Conservation (phyloP, 2,113 vertebrate genomes). For the Paramormyrops kingsleyae region DNA sequence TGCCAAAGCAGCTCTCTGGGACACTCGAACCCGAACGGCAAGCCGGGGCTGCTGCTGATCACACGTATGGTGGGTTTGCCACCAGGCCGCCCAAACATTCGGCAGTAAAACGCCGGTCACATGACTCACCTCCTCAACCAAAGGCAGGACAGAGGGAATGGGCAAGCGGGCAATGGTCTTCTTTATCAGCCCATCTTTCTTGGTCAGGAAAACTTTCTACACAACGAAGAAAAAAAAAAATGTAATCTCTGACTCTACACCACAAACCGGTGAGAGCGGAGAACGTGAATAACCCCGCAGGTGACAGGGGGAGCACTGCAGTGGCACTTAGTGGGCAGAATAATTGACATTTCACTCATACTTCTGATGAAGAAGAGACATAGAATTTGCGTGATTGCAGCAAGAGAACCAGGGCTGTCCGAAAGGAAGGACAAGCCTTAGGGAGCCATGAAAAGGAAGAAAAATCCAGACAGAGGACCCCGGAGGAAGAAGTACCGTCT, state of each 20-base stretch:
- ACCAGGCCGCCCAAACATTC: background rate
- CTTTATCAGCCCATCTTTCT: constrained; percentile 76
- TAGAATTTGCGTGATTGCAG: background rate
- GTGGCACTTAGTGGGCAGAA: background rate
- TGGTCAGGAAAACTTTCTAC: constrained; percentile 91
- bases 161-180: constrained; percentile 87
- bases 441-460: background rate
- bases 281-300: background rate
- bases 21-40: background rate
- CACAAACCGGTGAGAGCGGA: background rate
- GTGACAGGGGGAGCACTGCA: background rate
- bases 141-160: constrained; percentile 78
- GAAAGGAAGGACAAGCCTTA: background rate
- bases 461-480: background rate
- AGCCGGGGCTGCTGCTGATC: background rate
- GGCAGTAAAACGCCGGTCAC: background rate
- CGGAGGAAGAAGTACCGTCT: background rate
- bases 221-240: background rate
- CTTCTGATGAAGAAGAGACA: background rate
- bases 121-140: constrained; percentile 80
- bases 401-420: no score
- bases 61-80: background rate
- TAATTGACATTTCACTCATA: background rate
- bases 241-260: background rate
- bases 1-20: background rate